Evolutionary conservation across 2,113 vertebrate genomes (phyloP).

Genomic region (Rhynchopsitta pachyrhyncha): DNA sequence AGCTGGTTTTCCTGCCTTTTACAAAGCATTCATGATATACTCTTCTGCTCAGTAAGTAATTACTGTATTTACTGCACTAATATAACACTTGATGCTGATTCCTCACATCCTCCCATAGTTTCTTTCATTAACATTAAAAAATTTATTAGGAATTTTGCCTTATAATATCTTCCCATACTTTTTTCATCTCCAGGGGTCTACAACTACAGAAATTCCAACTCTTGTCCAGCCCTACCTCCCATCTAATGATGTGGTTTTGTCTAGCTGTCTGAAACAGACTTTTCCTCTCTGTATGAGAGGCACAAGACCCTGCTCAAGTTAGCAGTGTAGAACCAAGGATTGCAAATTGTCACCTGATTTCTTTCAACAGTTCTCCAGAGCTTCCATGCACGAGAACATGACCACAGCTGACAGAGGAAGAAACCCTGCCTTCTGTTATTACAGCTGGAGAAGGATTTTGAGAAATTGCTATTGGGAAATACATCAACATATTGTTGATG

Average conservation of each 20-base stretch:
- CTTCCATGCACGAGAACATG: fast-evolving
- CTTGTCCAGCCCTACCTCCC: not conserved
- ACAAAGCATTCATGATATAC: not conserved
- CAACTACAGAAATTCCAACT: not conserved
- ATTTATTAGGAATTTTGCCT: not conserved
- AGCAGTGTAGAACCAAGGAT: not conserved
- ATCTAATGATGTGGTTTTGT: not conserved
- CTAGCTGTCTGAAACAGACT: not conserved
- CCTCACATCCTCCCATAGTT: not conserved
- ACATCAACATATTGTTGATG: conserved; percentile 41
- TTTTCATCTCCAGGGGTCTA: not conserved
- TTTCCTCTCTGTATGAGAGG: not conserved
- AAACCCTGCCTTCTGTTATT: conserved; percentile 38
- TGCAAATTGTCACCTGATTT: not conserved
- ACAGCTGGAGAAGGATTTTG: conserved; percentile 59
- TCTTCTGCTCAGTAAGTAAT: not conserved
- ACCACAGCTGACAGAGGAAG: not conserved
- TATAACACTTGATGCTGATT: not conserved
- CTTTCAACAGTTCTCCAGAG: not conserved
- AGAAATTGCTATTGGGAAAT: conserved; percentile 66
- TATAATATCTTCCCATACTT: not conserved
- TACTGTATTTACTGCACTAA: not conserved
- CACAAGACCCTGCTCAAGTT: not conserved
- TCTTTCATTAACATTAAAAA: not conserved
- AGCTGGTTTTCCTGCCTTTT: conserved; percentile 12